phyloP scores from a whole-genome alignment of 2,113 vertebrate species.

The Prionailurus viverrinus region DNA sequence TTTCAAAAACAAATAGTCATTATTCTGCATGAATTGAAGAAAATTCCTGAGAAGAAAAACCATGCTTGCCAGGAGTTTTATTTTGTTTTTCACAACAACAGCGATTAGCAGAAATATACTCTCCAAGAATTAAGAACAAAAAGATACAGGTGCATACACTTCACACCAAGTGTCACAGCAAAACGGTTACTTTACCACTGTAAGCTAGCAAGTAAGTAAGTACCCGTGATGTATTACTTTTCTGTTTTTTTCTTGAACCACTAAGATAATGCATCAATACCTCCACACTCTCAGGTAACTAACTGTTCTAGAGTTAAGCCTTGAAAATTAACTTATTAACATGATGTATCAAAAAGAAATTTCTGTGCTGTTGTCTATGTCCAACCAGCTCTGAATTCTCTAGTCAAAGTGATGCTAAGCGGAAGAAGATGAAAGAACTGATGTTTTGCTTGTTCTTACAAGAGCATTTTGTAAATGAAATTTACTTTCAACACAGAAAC shows the following conservation, averaged over 20 bases:
- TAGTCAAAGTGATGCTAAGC: background rate
- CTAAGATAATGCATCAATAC: background rate
- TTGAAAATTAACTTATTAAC: background rate
- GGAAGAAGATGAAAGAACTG: background rate
- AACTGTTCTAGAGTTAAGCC: background rate
- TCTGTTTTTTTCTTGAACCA: background rate
- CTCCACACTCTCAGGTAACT: background rate
- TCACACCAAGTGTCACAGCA: background rate
- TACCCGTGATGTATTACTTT: background rate
- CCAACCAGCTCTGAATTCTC: background rate
- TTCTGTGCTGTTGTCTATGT: background rate
- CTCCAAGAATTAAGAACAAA: constrained; percentile 32
- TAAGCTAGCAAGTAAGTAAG: background rate
- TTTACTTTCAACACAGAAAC: constrained; percentile 26
- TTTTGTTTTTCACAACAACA: constrained; percentile 61
- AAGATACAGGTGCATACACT: background rate
- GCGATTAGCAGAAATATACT: background rate
- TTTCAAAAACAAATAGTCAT: constrained; percentile 18
- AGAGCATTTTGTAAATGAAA: background rate
- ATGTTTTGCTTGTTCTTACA: background rate
- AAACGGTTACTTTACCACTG: background rate
- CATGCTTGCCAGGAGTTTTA: constrained; percentile 10
- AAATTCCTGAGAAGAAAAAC: constrained; percentile 53
- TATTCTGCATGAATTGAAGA: background rate
- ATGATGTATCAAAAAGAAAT: background rate